A percentile compares a stretch with the other conserved stretches of the same genome.
These are phyloP conservation scores for Saxidomus purpurata DNA, from an alignment of 1,140 invertebrate genomes.

Conservation along the genomic window DNA sequence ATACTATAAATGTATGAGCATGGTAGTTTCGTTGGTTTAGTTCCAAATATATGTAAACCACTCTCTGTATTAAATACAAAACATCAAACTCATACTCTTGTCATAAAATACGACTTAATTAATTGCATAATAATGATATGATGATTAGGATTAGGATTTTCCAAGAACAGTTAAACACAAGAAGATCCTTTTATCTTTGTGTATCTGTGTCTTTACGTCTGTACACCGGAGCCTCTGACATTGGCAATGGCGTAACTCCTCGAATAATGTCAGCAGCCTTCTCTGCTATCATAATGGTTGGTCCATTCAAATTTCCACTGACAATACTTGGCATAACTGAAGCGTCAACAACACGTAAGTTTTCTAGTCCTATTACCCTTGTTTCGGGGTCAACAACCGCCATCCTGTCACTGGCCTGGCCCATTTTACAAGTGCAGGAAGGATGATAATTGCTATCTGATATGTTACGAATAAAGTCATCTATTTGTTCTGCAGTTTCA, in stretches of 20 bases:
- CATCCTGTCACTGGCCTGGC: constrained; percentile 85
- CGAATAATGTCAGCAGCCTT: constrained; percentile 88
- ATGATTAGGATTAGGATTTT: too few relatives aligned
- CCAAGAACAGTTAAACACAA: too few relatives aligned
- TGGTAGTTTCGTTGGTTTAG: too few relatives aligned
- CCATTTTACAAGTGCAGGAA: constrained; percentile 89
- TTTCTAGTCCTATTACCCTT: constrained; percentile 86
- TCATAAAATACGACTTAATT: too few relatives aligned
- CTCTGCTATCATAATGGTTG: constrained; percentile 88
- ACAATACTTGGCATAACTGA: constrained; percentile 88
- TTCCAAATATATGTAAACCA: too few relatives aligned
- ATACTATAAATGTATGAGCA: too few relatives aligned
- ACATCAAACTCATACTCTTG: too few relatives aligned
- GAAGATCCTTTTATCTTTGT: too few relatives aligned
- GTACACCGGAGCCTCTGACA: constrained; percentile 82
- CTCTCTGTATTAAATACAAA: too few relatives aligned
- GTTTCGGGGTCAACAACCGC: constrained; percentile 88
- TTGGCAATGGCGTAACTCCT: constrained; percentile 79
- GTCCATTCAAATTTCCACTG: constrained; percentile 88
- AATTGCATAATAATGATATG: too few relatives aligned
- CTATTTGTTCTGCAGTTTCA: constrained; percentile 80
- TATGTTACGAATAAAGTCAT: constrained; percentile 81
- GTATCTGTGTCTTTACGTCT: constrained; percentile 76
- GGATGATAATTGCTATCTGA: constrained; percentile 87
- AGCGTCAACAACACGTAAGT: constrained; percentile 88